A percentile compares a stretch with the other conserved stretches of the same genome.
Conservation (phyloP, 1,140 invertebrate species). For the Chelonus insularis region DNA sequence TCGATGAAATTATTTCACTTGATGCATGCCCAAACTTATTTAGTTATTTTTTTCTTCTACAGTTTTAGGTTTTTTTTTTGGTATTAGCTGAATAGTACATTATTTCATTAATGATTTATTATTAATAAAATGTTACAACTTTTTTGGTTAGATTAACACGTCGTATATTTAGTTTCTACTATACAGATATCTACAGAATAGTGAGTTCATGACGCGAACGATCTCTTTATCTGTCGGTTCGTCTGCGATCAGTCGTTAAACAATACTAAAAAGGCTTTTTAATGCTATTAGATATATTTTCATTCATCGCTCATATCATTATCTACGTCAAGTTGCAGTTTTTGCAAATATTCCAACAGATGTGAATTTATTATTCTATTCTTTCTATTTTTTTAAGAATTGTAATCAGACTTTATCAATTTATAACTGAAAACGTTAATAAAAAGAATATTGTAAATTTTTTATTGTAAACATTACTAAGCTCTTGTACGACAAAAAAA, state of each 20-base stretch:
- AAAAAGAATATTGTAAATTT: too few species aligned
- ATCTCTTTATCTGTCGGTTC: slow-evolving; percentile 30
- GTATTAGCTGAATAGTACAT: slow-evolving; percentile 45
- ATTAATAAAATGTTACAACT: slow-evolving; percentile 52
- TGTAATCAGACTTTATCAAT: too few species aligned
- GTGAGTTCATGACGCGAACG: slow-evolving; percentile 44
- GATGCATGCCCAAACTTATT: background rate
- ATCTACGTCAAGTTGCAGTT: too few species aligned
- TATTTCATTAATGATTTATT: slow-evolving; percentile 43
- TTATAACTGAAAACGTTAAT: too few species aligned
- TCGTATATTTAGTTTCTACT: slow-evolving; percentile 50
- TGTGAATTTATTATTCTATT: too few species aligned
- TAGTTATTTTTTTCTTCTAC: background rate
- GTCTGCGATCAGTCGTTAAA: background rate
- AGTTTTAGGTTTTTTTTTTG: slow-evolving; percentile 34
- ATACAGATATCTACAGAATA: slow-evolving; percentile 60
- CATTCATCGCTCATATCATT: background rate
- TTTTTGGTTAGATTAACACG: slow-evolving; percentile 50
- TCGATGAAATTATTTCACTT: background rate
- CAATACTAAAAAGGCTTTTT: background rate
- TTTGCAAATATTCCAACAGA: too few species aligned
- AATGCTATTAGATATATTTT: background rate
- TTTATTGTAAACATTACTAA: too few species aligned
- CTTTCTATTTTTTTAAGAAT: too few species aligned
- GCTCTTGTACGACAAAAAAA: background rate